Percentiles rank a stretch among this genome's conserved stretches.
Evolutionary conservation across 2,113 vertebrate genomes (phyloP).

Genomic region (Polypterus bichir): DNA sequence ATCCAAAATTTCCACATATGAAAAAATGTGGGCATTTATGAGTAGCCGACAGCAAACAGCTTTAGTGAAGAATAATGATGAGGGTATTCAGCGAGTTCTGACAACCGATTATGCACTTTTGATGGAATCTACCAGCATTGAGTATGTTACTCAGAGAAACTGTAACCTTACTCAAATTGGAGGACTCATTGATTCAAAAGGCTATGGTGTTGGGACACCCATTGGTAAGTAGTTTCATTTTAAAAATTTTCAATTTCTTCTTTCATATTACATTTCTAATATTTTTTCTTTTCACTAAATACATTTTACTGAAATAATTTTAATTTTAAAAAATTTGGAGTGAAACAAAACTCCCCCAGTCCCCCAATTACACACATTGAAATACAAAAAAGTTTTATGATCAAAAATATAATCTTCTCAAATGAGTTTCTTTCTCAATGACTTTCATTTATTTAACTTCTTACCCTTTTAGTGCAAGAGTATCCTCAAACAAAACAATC

Average conservation of each 20-base stretch:
- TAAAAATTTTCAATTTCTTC: neutral
- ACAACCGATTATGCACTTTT: conserved; percentile 88
- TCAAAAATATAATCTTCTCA: no score
- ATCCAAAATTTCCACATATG: conserved; percentile 94
- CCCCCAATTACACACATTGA: no score
- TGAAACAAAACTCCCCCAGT: no score
- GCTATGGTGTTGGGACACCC: conserved; percentile 91
- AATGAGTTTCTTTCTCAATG: no score
- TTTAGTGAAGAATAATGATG: conserved; percentile 82
- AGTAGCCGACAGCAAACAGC: conserved; percentile 89
- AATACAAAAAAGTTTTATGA: no score
- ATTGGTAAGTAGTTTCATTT: conserved; percentile 62
- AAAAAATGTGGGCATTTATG: conserved; percentile 99
- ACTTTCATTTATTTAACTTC: no score
- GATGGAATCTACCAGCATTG: conserved; percentile 97
- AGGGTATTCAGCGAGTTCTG: conserved; percentile 86
- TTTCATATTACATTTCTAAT: no score
- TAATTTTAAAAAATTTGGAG: no score
- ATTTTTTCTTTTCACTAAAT: no score
- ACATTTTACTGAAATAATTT: no score
- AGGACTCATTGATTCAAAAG: conserved; percentile 91
- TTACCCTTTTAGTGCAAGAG: no score
- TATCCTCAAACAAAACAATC: no score
- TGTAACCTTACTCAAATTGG: conserved; percentile 97
- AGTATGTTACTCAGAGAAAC: conserved; percentile 94